Percentiles rank a stretch among this genome's conserved stretches.
Evolutionary conservation across 2,888 invertebrate genomes (phyloP).

Genomic region (Epinotia brunnichana): DNA sequence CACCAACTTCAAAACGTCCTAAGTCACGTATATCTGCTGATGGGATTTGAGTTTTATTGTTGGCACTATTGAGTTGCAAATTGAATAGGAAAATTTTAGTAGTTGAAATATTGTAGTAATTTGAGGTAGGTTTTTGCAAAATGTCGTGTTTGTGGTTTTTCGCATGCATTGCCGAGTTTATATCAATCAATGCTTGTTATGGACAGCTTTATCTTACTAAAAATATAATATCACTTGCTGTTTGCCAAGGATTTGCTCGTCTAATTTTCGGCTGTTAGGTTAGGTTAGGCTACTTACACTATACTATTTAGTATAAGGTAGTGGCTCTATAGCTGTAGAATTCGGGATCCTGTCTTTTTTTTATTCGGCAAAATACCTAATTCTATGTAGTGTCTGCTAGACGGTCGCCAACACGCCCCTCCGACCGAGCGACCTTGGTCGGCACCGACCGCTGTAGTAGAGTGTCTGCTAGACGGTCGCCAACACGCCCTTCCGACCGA

Average conservation of each 20-base stretch:
- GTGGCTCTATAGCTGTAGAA: too few species aligned
- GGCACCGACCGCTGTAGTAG: too few species aligned
- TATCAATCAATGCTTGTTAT: conserved; percentile 40
- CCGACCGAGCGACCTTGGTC: too few species aligned
- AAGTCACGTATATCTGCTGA: not conserved
- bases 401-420: too few species aligned
- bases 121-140: conserved; percentile 15
- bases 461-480: too few species aligned
- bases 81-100: not conserved
- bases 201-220: conserved; percentile 22
- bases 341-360: too few species aligned
- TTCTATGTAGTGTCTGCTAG: too few species aligned
- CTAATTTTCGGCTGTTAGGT: too few species aligned
- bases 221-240: not conserved
- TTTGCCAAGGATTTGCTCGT: not conserved
- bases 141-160: conserved; percentile 31
- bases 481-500: too few species aligned
- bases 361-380: too few species aligned
- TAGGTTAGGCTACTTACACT: too few species aligned
- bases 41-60: not conserved
- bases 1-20: not conserved
- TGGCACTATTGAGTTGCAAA: not conserved
- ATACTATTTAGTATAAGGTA: too few species aligned
- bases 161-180: conserved; percentile 31
- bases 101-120: not conserved